Evolutionary conservation across 2,797 vertebrate species (phyloP).

Genomic region (Phoeniculus purpureus): DNA sequence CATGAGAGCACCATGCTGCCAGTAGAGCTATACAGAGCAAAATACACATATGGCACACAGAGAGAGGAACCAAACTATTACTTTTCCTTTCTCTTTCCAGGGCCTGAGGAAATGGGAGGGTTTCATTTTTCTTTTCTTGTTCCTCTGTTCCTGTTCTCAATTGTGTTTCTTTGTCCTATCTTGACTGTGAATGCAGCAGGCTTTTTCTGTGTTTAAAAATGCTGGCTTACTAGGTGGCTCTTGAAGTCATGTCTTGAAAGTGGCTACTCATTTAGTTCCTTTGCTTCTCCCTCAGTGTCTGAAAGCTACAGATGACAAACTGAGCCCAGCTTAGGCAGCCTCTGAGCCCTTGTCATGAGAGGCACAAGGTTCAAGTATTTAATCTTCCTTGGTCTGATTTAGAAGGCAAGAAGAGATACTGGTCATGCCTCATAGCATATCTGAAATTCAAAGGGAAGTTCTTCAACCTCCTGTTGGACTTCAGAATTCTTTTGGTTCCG

Average conservation of each 20-base stretch:
- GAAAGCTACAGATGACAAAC: background rate
- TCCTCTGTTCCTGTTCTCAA: background rate
- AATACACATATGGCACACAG: background rate
- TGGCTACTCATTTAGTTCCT: background rate
- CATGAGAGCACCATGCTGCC: background rate
- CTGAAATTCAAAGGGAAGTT: background rate
- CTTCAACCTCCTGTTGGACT: background rate
- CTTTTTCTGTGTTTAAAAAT: background rate
- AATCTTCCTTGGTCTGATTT: background rate
- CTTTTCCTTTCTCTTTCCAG: background rate
- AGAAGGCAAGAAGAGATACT: background rate
- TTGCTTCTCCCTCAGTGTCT: background rate
- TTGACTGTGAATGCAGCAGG: background rate
- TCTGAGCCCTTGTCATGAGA: background rate
- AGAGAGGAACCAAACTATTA: background rate
- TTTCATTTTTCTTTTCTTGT: background rate
- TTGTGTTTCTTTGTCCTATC: conserved; percentile 4
- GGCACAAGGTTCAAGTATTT: background rate
- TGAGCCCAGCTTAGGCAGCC: background rate
- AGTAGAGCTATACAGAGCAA: background rate
- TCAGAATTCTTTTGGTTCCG: background rate
- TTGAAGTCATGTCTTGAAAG: background rate
- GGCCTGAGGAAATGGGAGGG: background rate
- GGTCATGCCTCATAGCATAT: background rate
- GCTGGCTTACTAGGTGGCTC: background rate